Evolutionary conservation across 2,888 invertebrate species (phyloP).

Genomic region (Meiosimyza decipiens): DNA sequence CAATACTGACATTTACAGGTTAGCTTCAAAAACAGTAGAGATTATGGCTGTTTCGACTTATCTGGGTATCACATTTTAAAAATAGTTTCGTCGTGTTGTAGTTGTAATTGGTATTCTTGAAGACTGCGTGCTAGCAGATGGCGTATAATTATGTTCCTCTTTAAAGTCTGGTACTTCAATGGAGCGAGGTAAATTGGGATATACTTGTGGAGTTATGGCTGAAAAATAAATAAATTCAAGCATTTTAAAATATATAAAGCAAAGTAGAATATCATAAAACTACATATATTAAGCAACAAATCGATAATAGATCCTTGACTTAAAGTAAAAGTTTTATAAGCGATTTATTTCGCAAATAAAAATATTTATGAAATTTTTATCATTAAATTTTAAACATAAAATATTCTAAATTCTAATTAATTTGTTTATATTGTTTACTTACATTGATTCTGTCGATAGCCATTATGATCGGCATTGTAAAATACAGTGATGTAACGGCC

Average conservation of each 20-base stretch:
- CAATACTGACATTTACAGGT: too few species aligned
- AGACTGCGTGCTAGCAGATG: slow-evolving; percentile 11
- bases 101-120: neutral
- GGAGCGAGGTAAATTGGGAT: slow-evolving; percentile 59
- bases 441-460: slow-evolving; percentile 63
- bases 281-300: too few species aligned
- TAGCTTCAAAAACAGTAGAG: too few species aligned
- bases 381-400: too few species aligned
- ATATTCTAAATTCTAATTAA: neutral
- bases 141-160: slow-evolving; percentile 21
- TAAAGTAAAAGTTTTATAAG: too few species aligned
- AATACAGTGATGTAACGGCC: slow-evolving; percentile 60
- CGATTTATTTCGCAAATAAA: too few species aligned
- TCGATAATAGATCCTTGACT: too few species aligned
- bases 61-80: slow-evolving; percentile 6
- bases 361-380: too few species aligned
- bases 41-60: too few species aligned
- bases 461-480: slow-evolving; percentile 63
- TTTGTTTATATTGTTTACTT: slow-evolving; percentile 43
- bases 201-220: slow-evolving; percentile 59
- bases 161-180: slow-evolving; percentile 54
- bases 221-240: slow-evolving; percentile 30
- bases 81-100: slow-evolving; percentile 19
- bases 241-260: too few species aligned
- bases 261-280: too few species aligned